Percentiles rank a stretch among this genome's conserved stretches.
phyloP scores from a whole-genome alignment of 2,888 invertebrate genomes.

The Tolmerus cingulatus region DNA sequence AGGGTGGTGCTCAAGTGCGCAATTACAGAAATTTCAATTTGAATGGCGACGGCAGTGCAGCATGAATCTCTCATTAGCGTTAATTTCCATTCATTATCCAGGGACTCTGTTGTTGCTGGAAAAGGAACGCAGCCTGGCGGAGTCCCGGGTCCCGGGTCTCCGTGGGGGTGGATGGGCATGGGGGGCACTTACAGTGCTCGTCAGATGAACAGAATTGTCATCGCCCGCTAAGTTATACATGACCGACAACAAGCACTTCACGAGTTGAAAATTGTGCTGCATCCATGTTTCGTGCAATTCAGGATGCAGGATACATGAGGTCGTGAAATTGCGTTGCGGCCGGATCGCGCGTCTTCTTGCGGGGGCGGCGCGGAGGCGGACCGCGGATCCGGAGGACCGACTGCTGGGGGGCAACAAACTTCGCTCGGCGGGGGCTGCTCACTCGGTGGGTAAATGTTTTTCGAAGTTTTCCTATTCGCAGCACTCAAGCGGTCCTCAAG shows the following conservation, averaged over 20 bases:
- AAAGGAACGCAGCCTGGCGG: background rate
- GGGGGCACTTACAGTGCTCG: background rate
- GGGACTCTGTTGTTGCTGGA: slow-evolving; percentile 6
- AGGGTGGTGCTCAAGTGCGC: slow-evolving; percentile 15
- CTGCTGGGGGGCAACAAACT: background rate
- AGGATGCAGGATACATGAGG: slow-evolving; percentile 28
- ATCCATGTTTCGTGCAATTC: slow-evolving; percentile 33
- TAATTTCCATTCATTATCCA: slow-evolving; percentile 41
- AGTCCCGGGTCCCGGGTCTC: background rate
- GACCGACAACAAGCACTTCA: slow-evolving; percentile 32
- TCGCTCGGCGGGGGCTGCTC: background rate
- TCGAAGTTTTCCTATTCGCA: background rate
- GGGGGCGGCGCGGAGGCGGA: background rate
- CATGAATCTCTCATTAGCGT: slow-evolving; percentile 38
- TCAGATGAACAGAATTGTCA: slow-evolving; percentile 36
- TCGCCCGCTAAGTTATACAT: slow-evolving; percentile 26
- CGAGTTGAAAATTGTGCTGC: slow-evolving; percentile 22
- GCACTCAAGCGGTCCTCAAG: background rate
- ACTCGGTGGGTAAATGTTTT: background rate
- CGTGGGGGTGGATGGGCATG: background rate
- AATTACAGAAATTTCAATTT: slow-evolving; percentile 41
- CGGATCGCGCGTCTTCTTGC: background rate
- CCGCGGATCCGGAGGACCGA: background rate
- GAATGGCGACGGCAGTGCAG: slow-evolving; percentile 21
- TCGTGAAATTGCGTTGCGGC: slow-evolving; percentile 25